Evolutionary conservation across 2,113 vertebrate species (phyloP).

Genomic region (Struthio camelus): DNA sequence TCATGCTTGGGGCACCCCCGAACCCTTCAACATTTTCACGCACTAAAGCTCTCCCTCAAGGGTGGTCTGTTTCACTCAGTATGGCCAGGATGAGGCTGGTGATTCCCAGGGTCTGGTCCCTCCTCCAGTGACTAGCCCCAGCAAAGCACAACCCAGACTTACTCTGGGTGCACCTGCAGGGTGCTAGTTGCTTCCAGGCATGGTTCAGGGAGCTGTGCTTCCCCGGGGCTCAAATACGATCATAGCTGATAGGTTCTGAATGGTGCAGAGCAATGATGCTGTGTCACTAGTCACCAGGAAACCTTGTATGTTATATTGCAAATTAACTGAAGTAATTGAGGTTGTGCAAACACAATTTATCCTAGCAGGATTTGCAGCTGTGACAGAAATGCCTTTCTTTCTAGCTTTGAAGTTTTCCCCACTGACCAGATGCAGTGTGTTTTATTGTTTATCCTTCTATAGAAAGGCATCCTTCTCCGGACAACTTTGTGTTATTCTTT

Average conservation of each 20-base stretch:
- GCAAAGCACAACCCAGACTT: not conserved
- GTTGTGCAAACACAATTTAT: conserved; percentile 20
- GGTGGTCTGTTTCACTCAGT: not conserved
- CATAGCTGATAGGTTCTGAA: not conserved
- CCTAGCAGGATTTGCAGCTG: not conserved
- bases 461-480: not conserved
- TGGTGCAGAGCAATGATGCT: not conserved
- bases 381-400: not conserved
- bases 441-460: not conserved
- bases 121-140: not conserved
- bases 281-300: not conserved
- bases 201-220: not conserved
- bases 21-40: not conserved
- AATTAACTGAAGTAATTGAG: not conserved
- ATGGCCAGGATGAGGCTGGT: not conserved
- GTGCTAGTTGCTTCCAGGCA: not conserved
- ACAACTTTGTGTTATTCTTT: not conserved
- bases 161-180: fast-evolving
- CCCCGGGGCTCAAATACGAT: fast-evolving
- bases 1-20: not conserved
- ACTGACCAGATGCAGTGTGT: not conserved
- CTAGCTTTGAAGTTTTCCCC: conserved; percentile 41
- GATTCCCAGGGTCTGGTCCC: no score
- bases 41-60: not conserved
- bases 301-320: fast-evolving